Evolutionary conservation across 1,140 invertebrate species (phyloP).

Genomic region (Lordiphosa clarofinis): DNA sequence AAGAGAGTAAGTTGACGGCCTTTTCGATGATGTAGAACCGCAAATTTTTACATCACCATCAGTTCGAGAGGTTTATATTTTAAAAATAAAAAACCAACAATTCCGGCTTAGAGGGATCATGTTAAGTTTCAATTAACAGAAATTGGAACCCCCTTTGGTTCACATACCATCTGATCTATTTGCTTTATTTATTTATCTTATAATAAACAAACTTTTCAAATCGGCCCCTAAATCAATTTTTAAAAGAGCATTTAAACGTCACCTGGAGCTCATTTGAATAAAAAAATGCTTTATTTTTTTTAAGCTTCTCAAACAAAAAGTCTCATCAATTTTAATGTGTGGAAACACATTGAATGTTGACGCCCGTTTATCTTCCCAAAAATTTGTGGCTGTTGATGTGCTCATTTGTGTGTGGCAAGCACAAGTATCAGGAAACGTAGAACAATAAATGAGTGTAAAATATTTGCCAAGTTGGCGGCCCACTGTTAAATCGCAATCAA

Average conservation of each 20-base stretch:
- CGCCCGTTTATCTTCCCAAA: conserved; percentile 24
- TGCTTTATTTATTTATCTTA: neutral
- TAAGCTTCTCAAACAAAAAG: neutral
- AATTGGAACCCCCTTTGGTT: no score
- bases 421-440: no score
- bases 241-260: neutral
- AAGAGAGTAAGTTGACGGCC: no score
- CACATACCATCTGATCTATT: neutral
- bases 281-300: neutral
- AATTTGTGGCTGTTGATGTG: conserved; percentile 17
- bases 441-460: conserved; percentile 7
- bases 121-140: no score
- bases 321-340: conserved; percentile 19
- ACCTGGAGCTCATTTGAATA: neutral
- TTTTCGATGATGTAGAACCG: no score
- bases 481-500: conserved; percentile 17
- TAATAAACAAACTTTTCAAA: neutral
- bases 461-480: conserved; percentile 11
- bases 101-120: no score
- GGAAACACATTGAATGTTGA: conserved; percentile 26
- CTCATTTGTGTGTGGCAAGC: conserved; percentile 1
- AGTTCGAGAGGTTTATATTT: no score
- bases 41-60: no score
- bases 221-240: neutral
- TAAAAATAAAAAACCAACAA: no score